A percentile compares a stretch with the other conserved stretches of the same genome.
Evolutionary conservation across 1,140 invertebrate species (phyloP).

Genomic region (Dendroctonus ponderosae): DNA sequence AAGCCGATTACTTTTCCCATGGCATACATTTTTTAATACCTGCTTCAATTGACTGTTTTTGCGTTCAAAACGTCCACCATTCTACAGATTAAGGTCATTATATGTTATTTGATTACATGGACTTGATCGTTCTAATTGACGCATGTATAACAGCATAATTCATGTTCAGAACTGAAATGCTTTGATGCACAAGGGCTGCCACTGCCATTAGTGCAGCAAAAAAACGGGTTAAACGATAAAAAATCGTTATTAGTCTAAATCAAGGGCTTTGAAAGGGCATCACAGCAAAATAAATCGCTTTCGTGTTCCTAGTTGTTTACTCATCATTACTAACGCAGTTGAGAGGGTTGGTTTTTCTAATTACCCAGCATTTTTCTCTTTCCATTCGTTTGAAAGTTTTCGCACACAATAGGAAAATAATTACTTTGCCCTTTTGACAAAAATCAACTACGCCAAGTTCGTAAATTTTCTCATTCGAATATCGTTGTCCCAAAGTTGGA

Average conservation of each 20-base stretch:
- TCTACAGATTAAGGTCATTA: too few relatives aligned
- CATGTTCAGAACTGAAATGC: too few relatives aligned
- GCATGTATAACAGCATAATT: too few relatives aligned
- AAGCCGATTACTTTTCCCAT: too few relatives aligned
- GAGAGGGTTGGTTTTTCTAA: constrained; percentile 11
- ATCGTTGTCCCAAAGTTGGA: background rate
- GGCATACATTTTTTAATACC: too few relatives aligned
- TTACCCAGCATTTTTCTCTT: constrained; percentile 3
- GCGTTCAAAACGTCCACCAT: too few relatives aligned
- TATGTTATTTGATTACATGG: too few relatives aligned
- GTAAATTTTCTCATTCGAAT: background rate
- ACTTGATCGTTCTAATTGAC: too few relatives aligned
- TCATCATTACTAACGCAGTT: constrained; percentile 15
- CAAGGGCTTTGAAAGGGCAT: background rate
- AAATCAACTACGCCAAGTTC: constrained; percentile 6
- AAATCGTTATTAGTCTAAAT: background rate
- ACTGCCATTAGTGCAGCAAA: too few relatives aligned
- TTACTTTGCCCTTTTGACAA: constrained; percentile 17
- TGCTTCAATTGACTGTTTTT: too few relatives aligned
- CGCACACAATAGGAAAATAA: constrained; percentile 17
- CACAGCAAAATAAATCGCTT: constrained; percentile 2
- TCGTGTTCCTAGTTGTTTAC: constrained; percentile 1
- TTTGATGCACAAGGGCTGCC: too few relatives aligned
- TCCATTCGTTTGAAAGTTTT: constrained; percentile 13
- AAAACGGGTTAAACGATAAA: background rate